phyloP scores from a whole-genome alignment of 2,797 vertebrate genomes.

The Melanogrammus aeglefinus region DNA sequence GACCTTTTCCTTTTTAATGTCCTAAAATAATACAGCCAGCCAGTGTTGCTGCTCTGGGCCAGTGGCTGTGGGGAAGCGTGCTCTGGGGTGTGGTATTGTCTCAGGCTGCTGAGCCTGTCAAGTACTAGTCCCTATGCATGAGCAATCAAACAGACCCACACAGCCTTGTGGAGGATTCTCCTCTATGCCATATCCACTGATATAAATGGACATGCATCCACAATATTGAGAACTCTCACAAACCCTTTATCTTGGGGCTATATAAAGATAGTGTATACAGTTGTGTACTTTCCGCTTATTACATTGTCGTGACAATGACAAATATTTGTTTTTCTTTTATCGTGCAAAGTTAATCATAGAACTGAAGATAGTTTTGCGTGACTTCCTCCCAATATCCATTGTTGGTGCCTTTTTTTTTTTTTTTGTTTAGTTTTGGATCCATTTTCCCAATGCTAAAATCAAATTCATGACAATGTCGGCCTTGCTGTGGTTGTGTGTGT shows the following conservation, averaged over 20 bases:
- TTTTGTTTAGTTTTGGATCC: background rate
- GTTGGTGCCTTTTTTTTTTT: too few species aligned
- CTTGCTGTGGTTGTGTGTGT: background rate
- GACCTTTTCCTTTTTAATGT: constrained; percentile 29
- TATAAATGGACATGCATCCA: background rate
- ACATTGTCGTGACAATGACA: too few species aligned
- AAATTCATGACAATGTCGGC: background rate
- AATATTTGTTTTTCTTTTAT: too few species aligned
- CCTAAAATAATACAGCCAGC: constrained; percentile 14
- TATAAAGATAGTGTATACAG: background rate
- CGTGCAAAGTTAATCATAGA: too few species aligned
- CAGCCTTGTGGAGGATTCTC: constrained; percentile 17
- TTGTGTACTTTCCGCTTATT: background rate
- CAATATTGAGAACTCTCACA: background rate
- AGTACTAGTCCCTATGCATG: constrained; percentile 18
- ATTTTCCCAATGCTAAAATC: background rate
- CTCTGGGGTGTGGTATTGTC: constrained; percentile 8
- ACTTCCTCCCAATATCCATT: background rate
- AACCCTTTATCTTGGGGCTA: background rate
- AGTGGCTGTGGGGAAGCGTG: background rate
- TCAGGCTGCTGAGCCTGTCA: constrained; percentile 19
- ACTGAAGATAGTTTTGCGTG: too few species aligned
- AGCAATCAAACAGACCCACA: constrained; percentile 8
- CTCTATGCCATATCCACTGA: constrained; percentile 5
- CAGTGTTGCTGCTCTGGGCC: constrained; percentile 13